phyloP scores from a whole-genome alignment of 2,888 invertebrate genomes.

The Pomacea canaliculata region DNA sequence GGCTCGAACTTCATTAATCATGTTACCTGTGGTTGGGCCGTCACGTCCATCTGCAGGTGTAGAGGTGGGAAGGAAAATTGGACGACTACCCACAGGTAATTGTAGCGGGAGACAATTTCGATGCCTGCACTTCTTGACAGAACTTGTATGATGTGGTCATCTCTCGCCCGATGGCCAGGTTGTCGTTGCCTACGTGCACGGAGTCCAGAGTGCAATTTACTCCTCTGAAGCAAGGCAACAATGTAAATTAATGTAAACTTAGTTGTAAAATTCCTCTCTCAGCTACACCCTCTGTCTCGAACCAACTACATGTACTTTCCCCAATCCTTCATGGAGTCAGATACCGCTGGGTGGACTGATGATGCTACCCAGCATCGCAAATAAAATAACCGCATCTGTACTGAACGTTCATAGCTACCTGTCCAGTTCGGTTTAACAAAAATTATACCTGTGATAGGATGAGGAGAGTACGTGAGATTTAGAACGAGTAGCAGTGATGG shows the following conservation, averaged over 20 bases:
- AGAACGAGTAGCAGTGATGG: neutral
- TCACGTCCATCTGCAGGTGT: conserved; percentile 21
- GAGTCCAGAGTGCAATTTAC: conserved; percentile 30
- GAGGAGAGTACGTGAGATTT: neutral
- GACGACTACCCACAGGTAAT: conserved; percentile 45
- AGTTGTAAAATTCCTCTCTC: too few species aligned
- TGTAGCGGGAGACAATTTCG: conserved; percentile 47
- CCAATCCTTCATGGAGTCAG: too few species aligned
- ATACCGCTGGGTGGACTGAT: too few species aligned
- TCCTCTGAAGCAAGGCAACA: neutral
- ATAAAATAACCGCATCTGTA: too few species aligned
- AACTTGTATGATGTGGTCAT: conserved; percentile 50
- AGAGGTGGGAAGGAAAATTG: conserved; percentile 12
- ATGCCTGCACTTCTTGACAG: conserved; percentile 32
- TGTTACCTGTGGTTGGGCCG: conserved; percentile 26
- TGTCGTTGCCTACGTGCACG: conserved; percentile 46
- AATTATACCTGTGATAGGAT: neutral
- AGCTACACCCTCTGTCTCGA: too few species aligned
- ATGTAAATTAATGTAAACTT: too few species aligned
- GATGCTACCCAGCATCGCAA: too few species aligned
- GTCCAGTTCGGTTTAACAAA: neutral
- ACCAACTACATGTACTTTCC: too few species aligned
- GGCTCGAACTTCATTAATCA: too few species aligned
- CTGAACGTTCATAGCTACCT: too few species aligned
- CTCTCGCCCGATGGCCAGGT: conserved; percentile 28